Evolutionary conservation across 2,888 invertebrate genomes (phyloP).

Genomic region (Sericinus montela): DNA sequence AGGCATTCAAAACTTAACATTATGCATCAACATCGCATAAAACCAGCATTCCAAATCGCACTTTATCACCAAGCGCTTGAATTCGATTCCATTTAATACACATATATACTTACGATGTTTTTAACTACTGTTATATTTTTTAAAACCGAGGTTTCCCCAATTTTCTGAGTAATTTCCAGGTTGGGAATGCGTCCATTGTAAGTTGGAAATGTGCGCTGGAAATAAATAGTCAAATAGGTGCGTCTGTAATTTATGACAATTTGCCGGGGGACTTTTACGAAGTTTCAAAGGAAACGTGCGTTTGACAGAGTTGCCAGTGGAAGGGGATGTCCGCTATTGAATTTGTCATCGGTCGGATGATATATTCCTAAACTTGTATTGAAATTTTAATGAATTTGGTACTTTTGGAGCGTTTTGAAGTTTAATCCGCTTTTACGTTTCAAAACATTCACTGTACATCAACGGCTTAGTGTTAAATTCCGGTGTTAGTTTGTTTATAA

Average conservation of each 20-base stretch:
- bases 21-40: conserved; percentile 37
- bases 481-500: not conserved
- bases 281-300: conserved; percentile 20
- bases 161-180: conserved; percentile 40
- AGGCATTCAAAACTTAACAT: conserved; percentile 30
- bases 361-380: conserved; percentile 5
- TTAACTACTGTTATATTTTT: conserved; percentile 44
- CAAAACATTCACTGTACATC: not conserved
- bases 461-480: not conserved
- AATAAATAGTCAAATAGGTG: conserved; percentile 48
- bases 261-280: conserved; percentile 27
- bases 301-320: conserved; percentile 20
- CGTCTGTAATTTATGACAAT: conserved; percentile 47
- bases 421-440: not conserved
- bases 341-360: conserved; percentile 19
- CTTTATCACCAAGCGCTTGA: conserved; percentile 40
- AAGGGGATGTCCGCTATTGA: conserved; percentile 21
- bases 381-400: conserved; percentile 18
- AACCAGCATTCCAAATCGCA: conserved; percentile 40
- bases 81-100: conserved; percentile 36
- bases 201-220: conserved; percentile 52
- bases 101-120: conserved; percentile 34
- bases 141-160: conserved; percentile 48
- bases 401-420: not conserved
- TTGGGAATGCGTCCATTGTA: conserved; percentile 46